Evolutionary conservation across 2,888 invertebrate genomes (phyloP), one percentile per base, ranked within the genome.

Genomic region (Andrena haemorrhoa): DNA sequence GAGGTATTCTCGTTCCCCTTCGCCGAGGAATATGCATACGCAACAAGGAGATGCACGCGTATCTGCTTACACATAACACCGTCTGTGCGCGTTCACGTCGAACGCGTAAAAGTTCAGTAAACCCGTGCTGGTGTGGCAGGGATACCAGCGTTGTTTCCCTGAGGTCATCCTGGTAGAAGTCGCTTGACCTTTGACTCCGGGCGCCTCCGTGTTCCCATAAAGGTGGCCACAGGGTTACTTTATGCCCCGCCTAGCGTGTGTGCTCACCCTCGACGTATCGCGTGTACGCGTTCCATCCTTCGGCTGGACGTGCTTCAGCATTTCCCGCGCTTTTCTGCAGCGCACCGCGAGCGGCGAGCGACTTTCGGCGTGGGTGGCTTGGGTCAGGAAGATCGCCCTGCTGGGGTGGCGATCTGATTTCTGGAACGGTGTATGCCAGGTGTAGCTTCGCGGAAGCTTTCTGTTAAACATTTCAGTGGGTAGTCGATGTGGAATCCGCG

Each of bases 141-240:
- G 79, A 79, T 58, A 63, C 69, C 56, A 58, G 79, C 80, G 86
- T 89, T 84, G 90, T 88, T 88, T 87, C 82, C 82, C 56, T 76
- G 75, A 82, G 90, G 88, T 91, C 89, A 83, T 81, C 79, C 74
- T 76, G 87, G 86, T 85, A 78, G 85, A 86, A 87, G 89, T 88
- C 89, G 83, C 84, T 91, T 89, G 90, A 90, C 88, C 90, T 78
- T 69, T 85, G 90, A 85, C 89, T 78, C 71, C 68, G 8, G 84
- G 85, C 88, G 87, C 88, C 89, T 89, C 83, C 86, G 88, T 86
- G 86, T 90, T 90, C 85, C 89, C 90, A 88, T 86, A 90, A 90
- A 89, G 69, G 79, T 86, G 84, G 79, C 85, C 79, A 81, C 77
- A 60, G 84, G 79, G 76, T 77, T 85, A 87, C 77, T 87, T 87